Evolutionary conservation across 2,113 vertebrate species (phyloP).

Genomic region (Brachionichthys hirsutus): DNA sequence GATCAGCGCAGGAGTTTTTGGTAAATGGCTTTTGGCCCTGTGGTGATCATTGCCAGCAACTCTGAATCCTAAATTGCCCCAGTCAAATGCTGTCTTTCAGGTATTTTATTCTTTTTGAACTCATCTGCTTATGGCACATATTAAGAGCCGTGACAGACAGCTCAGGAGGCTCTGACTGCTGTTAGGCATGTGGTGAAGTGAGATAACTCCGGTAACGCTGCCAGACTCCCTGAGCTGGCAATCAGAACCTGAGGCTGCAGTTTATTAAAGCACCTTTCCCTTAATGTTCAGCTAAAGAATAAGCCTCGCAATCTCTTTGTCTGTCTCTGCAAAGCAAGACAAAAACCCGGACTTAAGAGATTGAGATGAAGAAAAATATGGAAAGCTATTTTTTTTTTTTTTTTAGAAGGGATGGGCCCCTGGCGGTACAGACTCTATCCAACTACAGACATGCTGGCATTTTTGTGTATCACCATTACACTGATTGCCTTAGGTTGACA

Average conservation of each 20-base stretch:
- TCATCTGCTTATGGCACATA: conserved; percentile 47
- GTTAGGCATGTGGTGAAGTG: conserved; percentile 42
- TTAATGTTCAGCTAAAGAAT: conserved; percentile 15
- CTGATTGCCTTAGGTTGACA: no score
- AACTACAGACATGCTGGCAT: no score
- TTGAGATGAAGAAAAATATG: conserved; percentile 44
- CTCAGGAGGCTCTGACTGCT: conserved; percentile 53
- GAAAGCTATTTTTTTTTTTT: conserved; percentile 19
- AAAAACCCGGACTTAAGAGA: conserved; percentile 44
- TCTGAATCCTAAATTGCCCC: conserved; percentile 11
- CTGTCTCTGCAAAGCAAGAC: conserved; percentile 37
- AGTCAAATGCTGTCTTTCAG: conserved; percentile 4
- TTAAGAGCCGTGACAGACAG: conserved; percentile 52
- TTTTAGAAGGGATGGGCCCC: no score
- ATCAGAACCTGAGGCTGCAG: conserved; percentile 53
- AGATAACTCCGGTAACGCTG: conserved; percentile 61
- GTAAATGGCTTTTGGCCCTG: neutral
- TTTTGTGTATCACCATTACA: no score
- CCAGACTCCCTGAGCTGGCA: conserved; percentile 50
- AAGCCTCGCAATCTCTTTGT: conserved; percentile 29
- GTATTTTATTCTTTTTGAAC: conserved; percentile 31
- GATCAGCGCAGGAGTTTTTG: no score
- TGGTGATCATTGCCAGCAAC: neutral
- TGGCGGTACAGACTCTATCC: no score
- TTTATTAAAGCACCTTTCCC: conserved; percentile 32